A percentile compares a stretch with the other conserved stretches of the same genome.
These are phyloP conservation scores for Nephila pilipes DNA, from an alignment of 1,140 invertebrate genomes.

Conservation along the genomic window DNA sequence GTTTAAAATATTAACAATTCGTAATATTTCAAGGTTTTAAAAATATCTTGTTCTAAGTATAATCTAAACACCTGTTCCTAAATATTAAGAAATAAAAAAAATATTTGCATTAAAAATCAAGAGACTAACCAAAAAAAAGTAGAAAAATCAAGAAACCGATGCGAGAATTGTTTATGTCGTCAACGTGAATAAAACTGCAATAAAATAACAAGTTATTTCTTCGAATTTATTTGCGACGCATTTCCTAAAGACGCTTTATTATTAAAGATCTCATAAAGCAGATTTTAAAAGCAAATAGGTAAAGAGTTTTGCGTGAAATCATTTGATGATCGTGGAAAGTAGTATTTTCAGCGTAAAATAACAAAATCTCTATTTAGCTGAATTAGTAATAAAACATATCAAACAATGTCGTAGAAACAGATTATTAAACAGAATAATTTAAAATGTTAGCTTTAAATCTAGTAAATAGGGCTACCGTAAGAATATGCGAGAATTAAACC, in stretches of 20 bases:
- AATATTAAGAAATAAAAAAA: too few relatives aligned
- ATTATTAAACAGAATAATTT: slow-evolving; percentile 54
- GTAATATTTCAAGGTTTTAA: too few relatives aligned
- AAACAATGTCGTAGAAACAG: slow-evolving; percentile 4
- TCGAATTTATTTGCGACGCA: not conserved
- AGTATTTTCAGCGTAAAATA: slow-evolving; percentile 1
- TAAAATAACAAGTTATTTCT: slow-evolving; percentile 13
- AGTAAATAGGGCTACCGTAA: not conserved
- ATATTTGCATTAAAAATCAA: too few relatives aligned
- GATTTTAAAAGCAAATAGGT: not conserved
- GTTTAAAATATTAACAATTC: too few relatives aligned
- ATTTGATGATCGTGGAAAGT: not conserved
- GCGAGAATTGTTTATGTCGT: not conserved
- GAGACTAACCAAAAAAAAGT: too few relatives aligned
- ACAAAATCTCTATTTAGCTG: not conserved
- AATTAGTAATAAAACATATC: slow-evolving; percentile 28
- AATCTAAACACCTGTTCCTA: too few relatives aligned
- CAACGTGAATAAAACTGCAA: not conserved
- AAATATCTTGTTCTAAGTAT: too few relatives aligned
- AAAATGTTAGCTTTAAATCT: not conserved
- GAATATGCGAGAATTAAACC: not conserved
- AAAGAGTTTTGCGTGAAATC: not conserved
- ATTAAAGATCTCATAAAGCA: slow-evolving; percentile 5
- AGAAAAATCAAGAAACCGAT: not conserved
- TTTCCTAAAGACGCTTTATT: not conserved